Evolutionary conservation across 2,113 vertebrate species (phyloP).

Genomic region (Porphyrio hochstetteri): DNA sequence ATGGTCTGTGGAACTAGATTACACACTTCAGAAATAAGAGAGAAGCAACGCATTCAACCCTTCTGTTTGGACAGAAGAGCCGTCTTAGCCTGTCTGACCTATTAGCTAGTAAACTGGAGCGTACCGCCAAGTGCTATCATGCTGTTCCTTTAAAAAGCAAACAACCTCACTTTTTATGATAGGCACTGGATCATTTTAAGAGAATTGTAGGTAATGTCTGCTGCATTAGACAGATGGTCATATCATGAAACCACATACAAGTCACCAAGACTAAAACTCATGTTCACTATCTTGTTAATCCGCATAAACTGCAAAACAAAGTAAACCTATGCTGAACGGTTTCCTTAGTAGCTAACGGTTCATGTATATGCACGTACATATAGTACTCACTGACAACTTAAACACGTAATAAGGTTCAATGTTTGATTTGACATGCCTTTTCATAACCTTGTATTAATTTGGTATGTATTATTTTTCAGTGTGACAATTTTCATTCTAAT

Average conservation of each 20-base stretch:
- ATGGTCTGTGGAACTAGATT: slow-evolving; percentile 58
- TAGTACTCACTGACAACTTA: neutral
- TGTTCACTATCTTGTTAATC: neutral
- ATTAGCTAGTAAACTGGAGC: slow-evolving; percentile 50
- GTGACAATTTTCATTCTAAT: neutral
- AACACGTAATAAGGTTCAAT: neutral
- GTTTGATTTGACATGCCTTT: neutral
- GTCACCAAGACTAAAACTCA: neutral
- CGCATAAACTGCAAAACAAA: neutral
- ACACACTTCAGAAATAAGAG: slow-evolving; percentile 58
- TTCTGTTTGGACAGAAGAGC: slow-evolving; percentile 63
- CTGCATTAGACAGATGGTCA: neutral
- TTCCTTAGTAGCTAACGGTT: neutral
- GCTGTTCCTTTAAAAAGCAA: slow-evolving; percentile 52
- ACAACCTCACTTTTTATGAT: slow-evolving; percentile 14
- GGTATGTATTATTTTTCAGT: neutral
- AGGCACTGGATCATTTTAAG: slow-evolving; percentile 44
- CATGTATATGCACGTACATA: neutral
- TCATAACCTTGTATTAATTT: neutral
- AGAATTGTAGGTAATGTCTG: slow-evolving; percentile 34
- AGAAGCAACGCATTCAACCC: slow-evolving; percentile 40
- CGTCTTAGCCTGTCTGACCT: slow-evolving; percentile 45
- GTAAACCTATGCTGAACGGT: neutral
- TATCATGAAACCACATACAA: slow-evolving; percentile 19
- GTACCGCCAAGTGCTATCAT: slow-evolving; percentile 21